Conservation (phyloP, 1,140 invertebrate species). For the Eurosta solidaginis region DNA sequence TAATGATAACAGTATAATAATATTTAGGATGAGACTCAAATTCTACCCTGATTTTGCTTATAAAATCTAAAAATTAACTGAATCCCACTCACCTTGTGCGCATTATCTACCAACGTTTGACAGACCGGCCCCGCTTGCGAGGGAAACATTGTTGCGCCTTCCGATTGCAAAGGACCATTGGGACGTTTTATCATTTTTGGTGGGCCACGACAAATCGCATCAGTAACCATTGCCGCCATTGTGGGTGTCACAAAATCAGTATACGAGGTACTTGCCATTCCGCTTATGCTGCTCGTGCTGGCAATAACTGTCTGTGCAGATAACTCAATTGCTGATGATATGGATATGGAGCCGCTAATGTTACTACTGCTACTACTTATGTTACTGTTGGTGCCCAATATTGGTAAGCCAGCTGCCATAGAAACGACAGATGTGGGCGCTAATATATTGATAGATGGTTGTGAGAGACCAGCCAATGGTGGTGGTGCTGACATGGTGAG, state of each 20-base stretch:
- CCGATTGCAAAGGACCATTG: slow-evolving; percentile 53
- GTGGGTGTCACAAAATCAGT: slow-evolving; percentile 46
- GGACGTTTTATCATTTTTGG: slow-evolving; percentile 60
- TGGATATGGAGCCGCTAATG: neutral
- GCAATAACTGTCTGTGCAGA: neutral
- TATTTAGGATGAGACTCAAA: neutral
- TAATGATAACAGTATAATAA: too few species aligned
- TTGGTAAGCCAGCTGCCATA: neutral
- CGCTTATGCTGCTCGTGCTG: too few species aligned
- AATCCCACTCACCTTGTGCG: slow-evolving; percentile 58
- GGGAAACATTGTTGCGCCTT: slow-evolving; percentile 56
- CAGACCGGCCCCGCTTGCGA: slow-evolving; percentile 59
- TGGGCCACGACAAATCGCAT: slow-evolving; percentile 54
- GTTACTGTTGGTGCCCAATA: neutral
- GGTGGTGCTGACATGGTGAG: slow-evolving; percentile 38
- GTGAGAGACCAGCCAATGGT: slow-evolving; percentile 48
- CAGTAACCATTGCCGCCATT: slow-evolving; percentile 51
- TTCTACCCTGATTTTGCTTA: neutral
- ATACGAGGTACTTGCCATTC: neutral
- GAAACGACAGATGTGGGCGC: neutral
- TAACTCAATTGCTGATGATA: neutral
- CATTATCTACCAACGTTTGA: slow-evolving; percentile 58
- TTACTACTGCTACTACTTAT: neutral
- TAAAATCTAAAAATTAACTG: neutral
- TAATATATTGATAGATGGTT: neutral